Base-by-base conservation (phyloP, 1,140 invertebrate genomes). In the Venturia canescens region DNA sequence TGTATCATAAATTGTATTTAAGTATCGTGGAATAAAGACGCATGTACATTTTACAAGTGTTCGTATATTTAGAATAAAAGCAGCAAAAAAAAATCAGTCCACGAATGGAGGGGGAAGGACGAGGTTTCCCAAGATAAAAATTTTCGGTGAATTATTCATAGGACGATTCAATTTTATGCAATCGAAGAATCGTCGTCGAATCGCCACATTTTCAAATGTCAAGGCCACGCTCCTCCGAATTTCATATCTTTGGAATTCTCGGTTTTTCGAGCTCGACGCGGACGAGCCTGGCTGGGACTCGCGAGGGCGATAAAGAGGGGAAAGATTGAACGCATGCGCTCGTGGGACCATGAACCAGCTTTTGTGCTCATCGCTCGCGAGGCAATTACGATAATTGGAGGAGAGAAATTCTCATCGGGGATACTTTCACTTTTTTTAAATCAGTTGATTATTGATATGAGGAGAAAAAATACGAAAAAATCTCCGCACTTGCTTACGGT, bases 1-100 rank as follows among this genome's bases (percentile, higher is more conserved):
- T 87, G 85, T 87, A 86, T 84, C 83, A 87, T 87, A 87, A 67
- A 48, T 81, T 70, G 21, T 80, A 80, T 83, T 80, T 87, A 86
- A 86, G 48, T 38, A 82, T 72, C 21, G 16, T 48, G 38, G 50
- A 72, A 26, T 26, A 85, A 86, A 82, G 77, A 86, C 44, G n/a
- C n/a, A 38, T 85, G 85, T 86, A 85, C 79, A 86, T 87, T 87
- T 84, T 53, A 84, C 60, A 70, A 63, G 18, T 80, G 79, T 83
- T 79, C 83, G 80, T 79, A 82, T 48, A 34, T 27, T 16, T n/a
- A 78, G 38, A 74, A 26, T n/a, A 13, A 29, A 70, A 21, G 48
- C n/a, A 26, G 76, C 71, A 60, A 34, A 60, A 66, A 80, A 48
- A 18, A 44, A 57, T n/a, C n/a, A 57, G 26, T 23, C 48, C 3